Percentiles rank a stretch among this genome's conserved stretches.
These are phyloP conservation scores for Steinernema hermaphroditum DNA, from an alignment of 2,888 invertebrate species.

Conservation along the genomic window DNA sequence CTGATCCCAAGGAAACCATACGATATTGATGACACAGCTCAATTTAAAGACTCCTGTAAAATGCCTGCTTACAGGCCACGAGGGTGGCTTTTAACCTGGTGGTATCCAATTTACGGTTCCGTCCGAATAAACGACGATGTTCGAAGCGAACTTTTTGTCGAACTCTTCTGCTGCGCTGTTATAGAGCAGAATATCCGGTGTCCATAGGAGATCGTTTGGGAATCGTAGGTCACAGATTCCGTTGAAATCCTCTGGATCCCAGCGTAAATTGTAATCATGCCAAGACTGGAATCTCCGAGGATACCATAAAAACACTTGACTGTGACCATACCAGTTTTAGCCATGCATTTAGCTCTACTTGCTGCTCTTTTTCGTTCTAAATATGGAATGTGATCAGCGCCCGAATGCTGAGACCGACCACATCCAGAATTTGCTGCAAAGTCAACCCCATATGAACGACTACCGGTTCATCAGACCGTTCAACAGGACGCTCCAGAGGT, in stretches of 20 bases:
- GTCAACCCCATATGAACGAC: constrained; percentile 50
- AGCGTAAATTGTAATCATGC: constrained; percentile 51
- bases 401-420: constrained; percentile 26
- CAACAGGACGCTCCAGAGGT: constrained; percentile 52
- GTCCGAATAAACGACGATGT: constrained; percentile 91
- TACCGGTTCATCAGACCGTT: constrained; percentile 48
- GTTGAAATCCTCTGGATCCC: constrained; percentile 51
- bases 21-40: constrained; percentile 91
- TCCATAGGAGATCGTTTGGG: constrained; percentile 51
- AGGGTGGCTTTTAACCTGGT: constrained; percentile 70
- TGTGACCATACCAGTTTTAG: constrained; percentile 41
- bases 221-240: constrained; percentile 53
- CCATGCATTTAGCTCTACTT: constrained; percentile 57
- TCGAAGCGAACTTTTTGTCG: constrained; percentile 95
- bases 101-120: constrained; percentile 94
- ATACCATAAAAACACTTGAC: background rate
- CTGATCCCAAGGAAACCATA: constrained; percentile 98
- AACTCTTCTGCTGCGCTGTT: constrained; percentile 91
- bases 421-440: constrained; percentile 47
- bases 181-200: constrained; percentile 58
- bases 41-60: constrained; percentile 68
- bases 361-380: constrained; percentile 56
- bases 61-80: constrained; percentile 70
- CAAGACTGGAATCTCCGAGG: constrained; percentile 39
- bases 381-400: background rate